phyloP scores from a whole-genome alignment of 2,113 vertebrate genomes.

The Chaetops frenatus region DNA sequence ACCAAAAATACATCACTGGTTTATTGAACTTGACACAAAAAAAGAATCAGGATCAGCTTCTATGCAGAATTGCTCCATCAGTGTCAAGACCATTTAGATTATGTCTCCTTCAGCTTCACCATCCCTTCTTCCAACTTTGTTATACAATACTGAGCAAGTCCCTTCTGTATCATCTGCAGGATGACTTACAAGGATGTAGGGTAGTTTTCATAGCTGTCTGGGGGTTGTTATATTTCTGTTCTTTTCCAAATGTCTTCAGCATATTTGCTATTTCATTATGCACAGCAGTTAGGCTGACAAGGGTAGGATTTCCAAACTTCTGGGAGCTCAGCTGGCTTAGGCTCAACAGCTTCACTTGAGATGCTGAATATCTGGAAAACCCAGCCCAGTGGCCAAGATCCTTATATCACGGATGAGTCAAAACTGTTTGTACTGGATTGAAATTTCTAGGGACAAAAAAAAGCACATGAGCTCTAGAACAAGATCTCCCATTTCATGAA shows the following conservation, averaged over 20 bases:
- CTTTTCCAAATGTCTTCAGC: not conserved
- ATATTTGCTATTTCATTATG: not conserved
- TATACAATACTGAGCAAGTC: not conserved
- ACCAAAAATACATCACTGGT: not conserved
- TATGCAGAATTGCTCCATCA: not conserved
- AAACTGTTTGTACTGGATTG: not conserved
- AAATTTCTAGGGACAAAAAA: not conserved
- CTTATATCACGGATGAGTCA: not conserved
- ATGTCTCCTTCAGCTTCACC: not conserved
- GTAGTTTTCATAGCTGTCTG: not conserved
- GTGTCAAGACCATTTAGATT: slow-evolving; percentile 20
- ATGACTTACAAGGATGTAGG: not conserved
- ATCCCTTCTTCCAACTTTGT: not conserved
- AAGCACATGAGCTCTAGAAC: not conserved
- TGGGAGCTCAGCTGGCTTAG: not conserved
- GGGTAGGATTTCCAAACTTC: not conserved
- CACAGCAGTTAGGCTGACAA: not conserved
- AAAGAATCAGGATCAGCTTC: not conserved
- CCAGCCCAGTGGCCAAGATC: not conserved
- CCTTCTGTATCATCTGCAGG: not conserved
- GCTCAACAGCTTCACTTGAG: not conserved
- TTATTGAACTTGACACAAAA: not conserved
- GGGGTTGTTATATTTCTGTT: not conserved
- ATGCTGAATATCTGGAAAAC: not conserved
- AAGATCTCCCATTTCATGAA: not conserved